Evolutionary conservation across 1,140 invertebrate species (phyloP), one percentile per base, ranked within the genome.

Genomic region (Arion vulgaris): DNA sequence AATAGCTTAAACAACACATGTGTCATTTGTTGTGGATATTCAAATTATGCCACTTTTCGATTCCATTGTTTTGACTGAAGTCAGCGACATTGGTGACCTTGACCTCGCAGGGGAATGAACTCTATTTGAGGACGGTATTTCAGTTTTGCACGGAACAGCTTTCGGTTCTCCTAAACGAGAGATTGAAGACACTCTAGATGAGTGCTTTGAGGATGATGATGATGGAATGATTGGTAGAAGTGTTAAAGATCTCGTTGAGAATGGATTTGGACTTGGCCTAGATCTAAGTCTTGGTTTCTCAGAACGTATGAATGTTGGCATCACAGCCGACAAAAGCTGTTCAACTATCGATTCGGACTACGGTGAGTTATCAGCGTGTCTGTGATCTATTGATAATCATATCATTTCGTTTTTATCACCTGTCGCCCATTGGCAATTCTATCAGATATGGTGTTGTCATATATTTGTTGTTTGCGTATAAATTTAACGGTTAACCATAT

Each of bases 221-320:
- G 74, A 77, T 11, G 28, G 74, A 9, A 57, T 57, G 9, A 57
- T 57, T 1, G 39, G n/a, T 13, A 9, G 39, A 26, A 57, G 45
- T 9, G 26, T 39, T 11, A 34, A 39, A 51, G 36, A 57, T 26
- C 53, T 41, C 17, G 77, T 57, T 4, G 77, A 79, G 19, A 68
- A 68, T 51, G 51, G 45, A 34, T 66, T 68, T 38, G 45, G 38
- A 19, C 62, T 79, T n/a, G 77, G 77, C 38, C 77, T 79, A 15
- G 77, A 79, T 51, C 77, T 79, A n/a, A 79, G 77, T 57, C 62
- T 79, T 4, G 77, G 77, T 5, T 79, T 79, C 77, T 79, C 77
- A 11, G 77, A 79, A 34, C 53, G 77, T 34, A 79, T 79, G 77
- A 79, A 79, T 28, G 77, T 79, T 26, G 77, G 77, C 26, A 79